phyloP scores from a whole-genome alignment of 2,888 invertebrate species.

The Caenorhabditis plicata region DNA sequence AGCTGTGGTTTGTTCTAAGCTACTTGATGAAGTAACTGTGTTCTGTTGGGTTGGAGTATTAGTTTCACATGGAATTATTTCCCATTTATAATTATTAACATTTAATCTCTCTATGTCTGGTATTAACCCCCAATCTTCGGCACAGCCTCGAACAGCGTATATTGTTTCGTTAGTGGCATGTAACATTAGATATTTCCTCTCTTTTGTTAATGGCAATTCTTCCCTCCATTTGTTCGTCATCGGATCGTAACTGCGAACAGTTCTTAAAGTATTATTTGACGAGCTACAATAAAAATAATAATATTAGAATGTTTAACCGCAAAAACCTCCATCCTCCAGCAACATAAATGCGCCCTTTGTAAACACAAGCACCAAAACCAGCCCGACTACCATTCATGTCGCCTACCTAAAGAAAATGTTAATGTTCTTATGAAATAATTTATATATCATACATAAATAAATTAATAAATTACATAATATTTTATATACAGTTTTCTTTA shows the following conservation, averaged over 20 bases:
- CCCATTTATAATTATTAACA: conserved; percentile 7
- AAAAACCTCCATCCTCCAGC: conserved; percentile 31
- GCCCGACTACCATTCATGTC: conserved; percentile 30
- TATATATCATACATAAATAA: too few species aligned
- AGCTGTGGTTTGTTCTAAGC: neutral
- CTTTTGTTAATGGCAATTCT: conserved; percentile 24
- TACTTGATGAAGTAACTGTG: neutral
- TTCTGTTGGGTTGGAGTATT: neutral
- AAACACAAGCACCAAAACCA: conserved; percentile 25
- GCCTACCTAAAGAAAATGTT: too few species aligned
- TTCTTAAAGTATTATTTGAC: conserved; percentile 21
- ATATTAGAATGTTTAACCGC: neutral
- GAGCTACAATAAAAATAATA: conserved; percentile 2
- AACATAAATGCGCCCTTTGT: conserved; percentile 22
- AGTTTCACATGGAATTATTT: conserved; percentile 13
- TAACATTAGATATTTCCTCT: conserved; percentile 26
- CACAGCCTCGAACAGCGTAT: conserved; percentile 29
- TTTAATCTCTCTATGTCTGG: conserved; percentile 18
- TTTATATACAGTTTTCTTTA: too few species aligned
- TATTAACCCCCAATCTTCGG: conserved; percentile 30
- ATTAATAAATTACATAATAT: too few species aligned
- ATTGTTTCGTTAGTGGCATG: conserved; percentile 19
- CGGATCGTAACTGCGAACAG: conserved; percentile 23
- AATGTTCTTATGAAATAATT: too few species aligned
- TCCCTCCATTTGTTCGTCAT: conserved; percentile 23